Evolutionary conservation across 2,797 vertebrate species (phyloP), one percentile per base, ranked within the genome.

Genomic region (Triplophysa bombifrons): DNA sequence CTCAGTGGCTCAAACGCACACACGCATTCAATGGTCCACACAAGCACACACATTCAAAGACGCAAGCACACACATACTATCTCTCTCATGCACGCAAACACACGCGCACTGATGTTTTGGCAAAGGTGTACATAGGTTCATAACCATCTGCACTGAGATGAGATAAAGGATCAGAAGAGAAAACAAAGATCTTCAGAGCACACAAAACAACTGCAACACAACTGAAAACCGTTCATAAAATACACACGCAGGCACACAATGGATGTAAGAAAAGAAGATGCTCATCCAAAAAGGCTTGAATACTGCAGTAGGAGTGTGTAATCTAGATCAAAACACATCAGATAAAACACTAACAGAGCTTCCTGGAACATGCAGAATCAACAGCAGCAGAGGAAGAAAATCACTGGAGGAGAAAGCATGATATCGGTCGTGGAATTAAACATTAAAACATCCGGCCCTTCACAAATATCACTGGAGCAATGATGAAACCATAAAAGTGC

Each of bases 191-290:
- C 58, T 61, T 79, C 72, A 58, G 13, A 66, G 27, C 68, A 82
- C 58, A 69, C 74, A 27, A 80, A 84, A 74, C 44, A 25, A 19
- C 74, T 72, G 80, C 61, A 69, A 65, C 6, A 65, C 61, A 78
- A 30, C 13, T 69, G 34, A 48, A 56, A 12, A 58, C n/a, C 30
- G 22, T 58, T 46, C 41, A 22, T 58, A 27, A 51, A 20, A 53
- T 85, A 91, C 85, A 82, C 85, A 88, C 81, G 88, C 88, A 93
- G 90, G 91, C 91, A 92, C 91, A 85, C 73, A 17, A 86, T 84
- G 87, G 77, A n/a, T 85, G 65, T 61, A 85, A 86, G 86, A 79
- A 88, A 88, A 41, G 85, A 58, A 34, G 16, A 64, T 58, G 65
- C 48, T 88, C 80, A 80, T 83, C 85, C 74, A 85, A 81, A 84